Base-by-base conservation (phyloP, 2,888 invertebrate species). In the Drosophila fulvimacula region DNA sequence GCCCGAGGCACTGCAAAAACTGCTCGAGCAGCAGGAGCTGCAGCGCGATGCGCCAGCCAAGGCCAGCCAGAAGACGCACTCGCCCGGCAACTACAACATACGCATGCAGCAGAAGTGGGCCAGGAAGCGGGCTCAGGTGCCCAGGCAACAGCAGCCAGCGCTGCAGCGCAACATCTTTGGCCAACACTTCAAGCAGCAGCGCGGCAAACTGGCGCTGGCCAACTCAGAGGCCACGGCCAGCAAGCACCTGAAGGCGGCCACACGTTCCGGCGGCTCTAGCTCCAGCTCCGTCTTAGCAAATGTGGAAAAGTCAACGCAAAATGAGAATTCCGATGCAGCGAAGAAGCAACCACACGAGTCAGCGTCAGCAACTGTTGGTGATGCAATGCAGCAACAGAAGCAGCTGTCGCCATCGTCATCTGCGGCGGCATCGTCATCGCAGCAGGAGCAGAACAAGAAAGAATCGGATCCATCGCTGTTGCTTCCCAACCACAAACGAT, bases 401-500 rank as follows among this genome's bases (percentile, higher is more conserved):
- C 52, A 51, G 21, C 32, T 46, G 0, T 27, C 46, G 0, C n/a
- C 46, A 0, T 46, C 46, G 3, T 3, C 46, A 9, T 46, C 44
- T n/a, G 24, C 34, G 41, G 24, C 56, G 56, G n/a, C 30, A 55
- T 30, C 27, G 56, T 48, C 62, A 59, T 46, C 74, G 63, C 72
- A 81, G 56, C 74, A 81, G 55, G 60, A 73, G 46, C 76, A 74
- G 46, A 84, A 86, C 41, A 82, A 82, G 27, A 81, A 88, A 62
- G 77, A 77, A 55, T 44, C 70, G 38, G 82, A 85, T 66, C 85
- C 81, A 74, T 78, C 86, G 56, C 58, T 88, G 61, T 74, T 88
- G 58, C 88, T 91, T 79, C 89, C 91, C 57, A 92, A 91, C 79
- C 90, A 88, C 56, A 92, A 91, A 70, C 90, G 92, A 69, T 91